A percentile compares a stretch with the other conserved stretches of the same genome.
Conservation (phyloP, 2,797 vertebrate species). For the Poeciliopsis gracilis region DNA sequence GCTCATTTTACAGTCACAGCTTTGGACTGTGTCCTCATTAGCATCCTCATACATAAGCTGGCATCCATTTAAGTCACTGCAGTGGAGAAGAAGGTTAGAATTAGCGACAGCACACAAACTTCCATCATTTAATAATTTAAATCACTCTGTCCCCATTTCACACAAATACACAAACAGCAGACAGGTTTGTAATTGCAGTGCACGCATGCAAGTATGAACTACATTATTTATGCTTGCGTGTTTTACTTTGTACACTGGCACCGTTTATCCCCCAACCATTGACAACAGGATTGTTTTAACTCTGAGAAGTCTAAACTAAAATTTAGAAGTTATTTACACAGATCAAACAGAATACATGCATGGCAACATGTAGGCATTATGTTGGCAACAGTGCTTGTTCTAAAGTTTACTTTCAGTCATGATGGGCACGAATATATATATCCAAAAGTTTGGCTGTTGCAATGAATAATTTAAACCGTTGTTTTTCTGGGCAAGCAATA, state of each 20-base stretch:
- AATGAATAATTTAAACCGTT: neutral
- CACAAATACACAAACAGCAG: neutral
- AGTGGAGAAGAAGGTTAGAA: constrained; percentile 35
- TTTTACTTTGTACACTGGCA: neutral
- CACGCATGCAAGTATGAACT: neutral
- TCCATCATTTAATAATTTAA: constrained; percentile 42
- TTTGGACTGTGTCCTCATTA: constrained; percentile 61
- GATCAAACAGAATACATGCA: neutral
- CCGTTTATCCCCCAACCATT: constrained; percentile 8
- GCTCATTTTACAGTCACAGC: constrained; percentile 50
- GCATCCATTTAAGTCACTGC: constrained; percentile 14
- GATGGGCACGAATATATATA: neutral
- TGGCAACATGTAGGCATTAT: neutral
- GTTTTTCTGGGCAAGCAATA: neutral
- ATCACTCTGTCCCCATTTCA: neutral
- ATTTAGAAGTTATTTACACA: neutral
- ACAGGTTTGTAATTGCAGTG: neutral
- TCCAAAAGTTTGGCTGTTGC: neutral
- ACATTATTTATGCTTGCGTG: neutral
- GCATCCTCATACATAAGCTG: constrained; percentile 17
- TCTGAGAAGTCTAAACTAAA: neutral
- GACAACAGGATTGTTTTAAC: neutral
- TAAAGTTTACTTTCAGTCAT: neutral
- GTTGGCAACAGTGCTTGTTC: neutral
- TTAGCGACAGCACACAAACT: constrained; percentile 27